A percentile compares a stretch with the other conserved stretches of the same genome.
Conservation (phyloP, 2,113 vertebrate species). For the Proteles cristata region DNA sequence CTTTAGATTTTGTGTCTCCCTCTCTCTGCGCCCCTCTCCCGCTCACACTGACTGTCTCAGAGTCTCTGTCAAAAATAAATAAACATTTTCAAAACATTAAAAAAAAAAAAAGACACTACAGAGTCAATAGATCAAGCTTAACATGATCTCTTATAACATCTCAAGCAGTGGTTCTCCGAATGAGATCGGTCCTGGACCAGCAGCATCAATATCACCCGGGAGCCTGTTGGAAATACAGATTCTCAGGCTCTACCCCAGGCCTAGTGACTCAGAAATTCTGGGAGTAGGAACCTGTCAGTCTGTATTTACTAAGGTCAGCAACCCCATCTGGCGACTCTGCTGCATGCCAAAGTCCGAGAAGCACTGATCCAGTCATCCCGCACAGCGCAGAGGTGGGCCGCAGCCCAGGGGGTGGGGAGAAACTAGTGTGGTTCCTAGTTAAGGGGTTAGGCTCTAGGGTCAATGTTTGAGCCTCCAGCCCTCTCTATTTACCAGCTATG, state of each 20-base stretch:
- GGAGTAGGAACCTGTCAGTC: too few species aligned
- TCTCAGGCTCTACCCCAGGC: not conserved
- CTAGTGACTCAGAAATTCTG: not conserved
- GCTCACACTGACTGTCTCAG: too few species aligned
- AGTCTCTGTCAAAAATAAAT: too few species aligned
- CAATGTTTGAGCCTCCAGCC: not conserved
- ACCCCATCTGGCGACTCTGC: not conserved
- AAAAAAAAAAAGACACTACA: not conserved
- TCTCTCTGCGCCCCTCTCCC: too few species aligned
- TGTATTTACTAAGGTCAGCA: not conserved
- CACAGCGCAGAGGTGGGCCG: not conserved
- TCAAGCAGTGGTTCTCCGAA: not conserved
- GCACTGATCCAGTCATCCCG: not conserved
- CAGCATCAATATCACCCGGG: not conserved
- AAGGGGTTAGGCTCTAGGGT: not conserved
- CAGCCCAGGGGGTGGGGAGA: not conserved
- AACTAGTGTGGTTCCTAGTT: not conserved
- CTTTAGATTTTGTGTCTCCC: too few species aligned
- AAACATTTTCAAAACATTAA: too few species aligned
- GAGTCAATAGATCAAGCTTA: not conserved
- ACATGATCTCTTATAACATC: not conserved
- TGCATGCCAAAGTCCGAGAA: not conserved
- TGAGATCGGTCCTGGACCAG: not conserved
- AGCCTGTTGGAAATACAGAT: not conserved
- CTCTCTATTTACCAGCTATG: not conserved